A percentile compares a stretch with the other conserved stretches of the same genome.
Conservation (phyloP, 2,888 invertebrate genomes). For the Elmis aenea region DNA sequence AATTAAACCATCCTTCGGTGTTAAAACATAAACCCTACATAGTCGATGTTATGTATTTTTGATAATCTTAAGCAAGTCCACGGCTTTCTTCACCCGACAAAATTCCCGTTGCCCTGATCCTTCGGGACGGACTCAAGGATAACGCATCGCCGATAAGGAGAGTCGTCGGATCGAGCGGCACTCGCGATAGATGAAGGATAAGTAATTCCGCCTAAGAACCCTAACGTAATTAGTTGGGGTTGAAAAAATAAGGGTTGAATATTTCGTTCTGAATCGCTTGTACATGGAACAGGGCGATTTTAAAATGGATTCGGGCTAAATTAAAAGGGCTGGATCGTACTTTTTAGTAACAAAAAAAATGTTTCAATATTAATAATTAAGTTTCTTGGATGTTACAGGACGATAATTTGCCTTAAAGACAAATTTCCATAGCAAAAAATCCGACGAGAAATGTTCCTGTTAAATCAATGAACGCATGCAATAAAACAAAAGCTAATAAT, state of each 20-base stretch:
- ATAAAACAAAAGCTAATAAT: too few species aligned
- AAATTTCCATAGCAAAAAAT: too few species aligned
- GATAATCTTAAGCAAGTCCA: slow-evolving; percentile 25
- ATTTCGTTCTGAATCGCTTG: slow-evolving; percentile 31
- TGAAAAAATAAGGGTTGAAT: slow-evolving; percentile 55
- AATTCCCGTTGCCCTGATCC: slow-evolving; percentile 29
- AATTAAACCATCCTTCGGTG: too few species aligned
- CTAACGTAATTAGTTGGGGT: slow-evolving; percentile 65
- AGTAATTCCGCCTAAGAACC: slow-evolving; percentile 66
- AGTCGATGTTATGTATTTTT: slow-evolving; percentile 20
- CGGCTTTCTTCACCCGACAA: slow-evolving; percentile 37
- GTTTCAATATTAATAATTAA: too few species aligned
- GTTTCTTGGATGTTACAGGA: too few species aligned
- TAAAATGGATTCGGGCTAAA: too few species aligned
- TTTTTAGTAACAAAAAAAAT: too few species aligned
- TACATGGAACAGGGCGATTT: slow-evolving; percentile 8
- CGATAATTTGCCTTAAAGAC: too few species aligned
- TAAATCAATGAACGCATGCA: too few species aligned
- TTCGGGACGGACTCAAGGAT: slow-evolving; percentile 24
- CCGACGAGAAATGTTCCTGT: too few species aligned
- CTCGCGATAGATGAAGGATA: slow-evolving; percentile 49
- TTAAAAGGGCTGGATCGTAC: too few species aligned
- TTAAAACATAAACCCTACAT: too few species aligned
- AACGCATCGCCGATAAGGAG: slow-evolving; percentile 23
- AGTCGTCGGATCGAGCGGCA: slow-evolving; percentile 22